These are phyloP conservation scores for Gymnarchus niloticus DNA, from an alignment of 2,113 vertebrate species.

Conservation along the genomic window DNA sequence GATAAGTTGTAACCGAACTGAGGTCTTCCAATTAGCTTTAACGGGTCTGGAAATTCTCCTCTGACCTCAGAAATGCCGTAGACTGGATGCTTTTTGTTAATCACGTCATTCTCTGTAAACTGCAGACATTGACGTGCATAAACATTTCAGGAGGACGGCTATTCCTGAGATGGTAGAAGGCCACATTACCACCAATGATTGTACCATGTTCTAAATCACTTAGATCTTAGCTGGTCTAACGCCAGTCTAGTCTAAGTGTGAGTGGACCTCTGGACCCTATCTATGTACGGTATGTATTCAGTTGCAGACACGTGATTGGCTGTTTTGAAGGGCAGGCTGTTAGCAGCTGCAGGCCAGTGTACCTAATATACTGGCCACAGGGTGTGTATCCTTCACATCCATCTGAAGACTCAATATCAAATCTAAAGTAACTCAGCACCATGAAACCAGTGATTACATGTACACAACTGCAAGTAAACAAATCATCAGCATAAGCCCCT, in stretches of 20 bases:
- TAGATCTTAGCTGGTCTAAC: background rate
- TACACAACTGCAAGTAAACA: conserved; percentile 32
- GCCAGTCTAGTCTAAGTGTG: background rate
- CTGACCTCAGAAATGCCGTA: background rate
- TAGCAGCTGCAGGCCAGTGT: background rate
- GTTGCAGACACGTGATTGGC: background rate
- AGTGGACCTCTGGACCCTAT: background rate
- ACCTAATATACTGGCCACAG: background rate
- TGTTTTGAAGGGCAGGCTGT: background rate
- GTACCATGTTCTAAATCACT: background rate
- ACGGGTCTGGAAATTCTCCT: background rate
- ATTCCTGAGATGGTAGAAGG: background rate
- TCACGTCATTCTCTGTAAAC: background rate
- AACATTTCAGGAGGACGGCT: background rate
- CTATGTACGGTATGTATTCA: background rate
- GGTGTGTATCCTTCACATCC: background rate
- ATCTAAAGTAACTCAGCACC: conserved; percentile 36
- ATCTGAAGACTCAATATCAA: background rate
- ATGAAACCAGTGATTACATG: conserved; percentile 28
- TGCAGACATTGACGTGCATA: background rate
- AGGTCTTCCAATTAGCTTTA: too few species aligned
- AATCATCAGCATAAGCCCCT: background rate
- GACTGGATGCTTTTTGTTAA: background rate
- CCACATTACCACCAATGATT: background rate
- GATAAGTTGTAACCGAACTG: background rate